Base-by-base conservation (phyloP, 2,113 vertebrate genomes). In the Craseonycteris thonglongyai region DNA sequence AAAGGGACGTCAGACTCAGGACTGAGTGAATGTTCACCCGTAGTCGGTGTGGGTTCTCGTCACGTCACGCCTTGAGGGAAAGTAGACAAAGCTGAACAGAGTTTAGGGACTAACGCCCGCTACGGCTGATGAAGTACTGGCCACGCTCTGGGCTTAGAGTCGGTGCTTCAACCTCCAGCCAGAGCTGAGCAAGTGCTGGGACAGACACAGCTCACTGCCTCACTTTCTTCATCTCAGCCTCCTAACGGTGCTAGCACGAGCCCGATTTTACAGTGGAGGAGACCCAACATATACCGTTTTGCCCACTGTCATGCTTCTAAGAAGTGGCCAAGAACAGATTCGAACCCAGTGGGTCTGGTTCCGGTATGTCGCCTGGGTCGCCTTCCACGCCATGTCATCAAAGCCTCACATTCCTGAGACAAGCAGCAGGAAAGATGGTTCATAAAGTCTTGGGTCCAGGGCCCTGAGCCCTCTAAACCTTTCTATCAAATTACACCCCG, bases 391-490 rank as follows among this genome's bases (percentile, higher is more conserved):
- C 3, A 14, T n/a, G 18, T n/a, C 28, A 47, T 33, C 74, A 33
- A 56, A 33, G 3, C 30, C 28, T 42, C 66, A 5, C 47, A 51
- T 61, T 61, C 74, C 51, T 38, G 16, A 69, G 79, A 79, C 49
- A 47, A 86, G 63, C 63, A 85, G 26, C 90, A 74, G 95, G 80
- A 92, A 78, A 45, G n/a, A n/a, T n/a, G n/a, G n/a, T n/a, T 54
- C 59, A 49, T 66, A 78, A 38, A 56, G 38, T 30, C n/a, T 58
- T 83, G 42, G 71, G 49, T 66, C 63, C 59, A 68, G 87, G 87
- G 72, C 21, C 33, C 33, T 5, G n/a, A 63, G 75, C 59, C 85
- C 58, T 87, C 85, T 54, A 84, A 84, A 65, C 59, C 69, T 18
- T 83, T 95, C 68, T 66, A 78, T 82, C 84, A 69, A 86, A 95